These are phyloP conservation scores for Columbina picui DNA, from an alignment of 2,113 vertebrate species.

Conservation along the genomic window DNA sequence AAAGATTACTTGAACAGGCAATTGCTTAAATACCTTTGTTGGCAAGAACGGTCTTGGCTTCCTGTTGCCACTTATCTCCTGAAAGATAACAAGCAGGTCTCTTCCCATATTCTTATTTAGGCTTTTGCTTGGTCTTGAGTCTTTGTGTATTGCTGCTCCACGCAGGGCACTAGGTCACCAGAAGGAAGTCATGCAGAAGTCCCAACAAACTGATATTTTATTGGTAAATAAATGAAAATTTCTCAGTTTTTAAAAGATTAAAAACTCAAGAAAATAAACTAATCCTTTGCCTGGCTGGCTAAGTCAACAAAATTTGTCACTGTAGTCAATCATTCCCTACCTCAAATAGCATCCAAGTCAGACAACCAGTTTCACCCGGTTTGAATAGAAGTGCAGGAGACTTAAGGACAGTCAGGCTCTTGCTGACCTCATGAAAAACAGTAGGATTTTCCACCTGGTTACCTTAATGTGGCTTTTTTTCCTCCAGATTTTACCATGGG, in stretches of 20 bases:
- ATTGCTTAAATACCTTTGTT: neutral
- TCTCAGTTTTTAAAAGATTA: neutral
- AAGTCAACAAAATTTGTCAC: neutral
- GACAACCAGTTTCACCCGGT: neutral
- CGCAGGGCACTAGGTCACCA: neutral
- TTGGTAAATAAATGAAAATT: neutral
- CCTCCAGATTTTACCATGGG: neutral
- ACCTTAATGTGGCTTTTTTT: neutral
- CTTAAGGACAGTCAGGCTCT: neutral
- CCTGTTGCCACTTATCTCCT: neutral
- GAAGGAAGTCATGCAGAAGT: neutral
- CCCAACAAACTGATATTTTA: neutral
- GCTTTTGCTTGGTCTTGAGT: neutral
- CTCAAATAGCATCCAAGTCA: neutral
- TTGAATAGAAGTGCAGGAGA: neutral
- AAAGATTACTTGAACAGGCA: neutral
- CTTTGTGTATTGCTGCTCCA: neutral
- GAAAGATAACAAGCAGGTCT: neutral
- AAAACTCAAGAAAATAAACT: neutral
- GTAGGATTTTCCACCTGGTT: neutral
- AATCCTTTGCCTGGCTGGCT: neutral
- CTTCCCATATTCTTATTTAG: neutral
- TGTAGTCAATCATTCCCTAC: neutral
- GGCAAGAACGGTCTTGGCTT: neutral
- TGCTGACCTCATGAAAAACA: neutral